phyloP scores from a whole-genome alignment of 2,888 invertebrate genomes.

The Clivina fossor region DNA sequence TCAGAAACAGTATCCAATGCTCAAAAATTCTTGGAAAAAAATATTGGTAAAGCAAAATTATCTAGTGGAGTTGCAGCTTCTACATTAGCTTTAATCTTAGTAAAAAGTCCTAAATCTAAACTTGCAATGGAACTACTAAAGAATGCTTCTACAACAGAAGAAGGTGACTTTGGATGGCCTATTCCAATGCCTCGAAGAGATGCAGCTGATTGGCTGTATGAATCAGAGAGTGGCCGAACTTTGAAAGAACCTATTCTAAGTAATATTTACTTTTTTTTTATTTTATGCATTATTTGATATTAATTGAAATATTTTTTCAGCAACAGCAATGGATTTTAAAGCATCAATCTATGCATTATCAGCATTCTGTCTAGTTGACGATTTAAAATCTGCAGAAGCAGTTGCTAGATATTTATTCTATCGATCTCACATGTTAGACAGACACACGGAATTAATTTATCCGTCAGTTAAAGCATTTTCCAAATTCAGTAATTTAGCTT shows the following conservation, averaged over 20 bases:
- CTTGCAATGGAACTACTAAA: slow-evolving; percentile 61
- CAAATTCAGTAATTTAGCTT: slow-evolving; percentile 61
- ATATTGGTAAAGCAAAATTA: slow-evolving; percentile 58
- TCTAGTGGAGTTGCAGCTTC: slow-evolving; percentile 63
- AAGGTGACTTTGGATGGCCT: slow-evolving; percentile 70
- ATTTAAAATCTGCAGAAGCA: slow-evolving; percentile 64
- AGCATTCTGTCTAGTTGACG: slow-evolving; percentile 62
- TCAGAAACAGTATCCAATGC: slow-evolving; percentile 56
- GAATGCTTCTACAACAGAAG: slow-evolving; percentile 66
- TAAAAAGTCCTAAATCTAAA: slow-evolving; percentile 53
- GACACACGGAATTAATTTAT: slow-evolving; percentile 63
- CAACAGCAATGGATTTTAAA: slow-evolving; percentile 63
- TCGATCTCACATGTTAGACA: slow-evolving; percentile 65
- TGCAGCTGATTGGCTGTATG: slow-evolving; percentile 66
- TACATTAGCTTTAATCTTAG: slow-evolving; percentile 60
- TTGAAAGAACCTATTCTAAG: slow-evolving; percentile 58
- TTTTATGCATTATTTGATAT: background rate
- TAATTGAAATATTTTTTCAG: slow-evolving; percentile 45
- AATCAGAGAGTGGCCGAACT: slow-evolving; percentile 58
- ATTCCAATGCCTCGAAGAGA: slow-evolving; percentile 58
- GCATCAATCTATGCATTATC: slow-evolving; percentile 63
- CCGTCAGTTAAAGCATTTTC: slow-evolving; percentile 64
- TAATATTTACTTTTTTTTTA: slow-evolving; percentile 15
- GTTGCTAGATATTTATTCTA: slow-evolving; percentile 67
- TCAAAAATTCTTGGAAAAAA: slow-evolving; percentile 61